These are phyloP conservation scores for Agrotis puta DNA, from an alignment of 2,888 invertebrate genomes.

Conservation along the genomic window DNA sequence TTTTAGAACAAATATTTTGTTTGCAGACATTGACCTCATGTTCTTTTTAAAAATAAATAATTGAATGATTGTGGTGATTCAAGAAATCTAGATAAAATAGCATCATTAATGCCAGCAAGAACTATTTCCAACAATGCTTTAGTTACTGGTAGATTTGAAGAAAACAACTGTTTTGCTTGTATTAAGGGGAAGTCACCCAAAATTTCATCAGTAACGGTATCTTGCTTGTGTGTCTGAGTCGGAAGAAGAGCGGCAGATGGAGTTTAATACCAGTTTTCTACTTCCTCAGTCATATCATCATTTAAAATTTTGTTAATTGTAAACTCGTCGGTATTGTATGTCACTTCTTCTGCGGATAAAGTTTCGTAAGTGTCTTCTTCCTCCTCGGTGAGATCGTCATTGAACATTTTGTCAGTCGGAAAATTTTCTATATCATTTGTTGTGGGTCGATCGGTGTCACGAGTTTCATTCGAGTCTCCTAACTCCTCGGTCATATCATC, in stretches of 20 bases:
- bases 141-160: constrained; percentile 30
- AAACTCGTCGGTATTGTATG: too few relatives aligned
- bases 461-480: not conserved
- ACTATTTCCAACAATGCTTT: constrained; percentile 30
- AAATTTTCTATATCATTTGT: not conserved
- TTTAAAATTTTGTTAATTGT: too few relatives aligned
- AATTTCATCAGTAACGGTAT: not conserved
- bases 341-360: too few relatives aligned
- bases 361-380: too few relatives aligned
- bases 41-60: not conserved
- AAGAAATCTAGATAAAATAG: not conserved
- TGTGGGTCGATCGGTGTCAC: not conserved
- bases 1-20: not conserved
- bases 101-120: constrained; percentile 21
- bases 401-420: not conserved
- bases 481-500: not conserved
- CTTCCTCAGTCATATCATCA: too few relatives aligned
- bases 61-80: not conserved
- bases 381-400: too few relatives aligned
- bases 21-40: too few relatives aligned
- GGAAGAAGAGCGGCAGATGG: too few relatives aligned
- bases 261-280: too few relatives aligned
- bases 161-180: not conserved
- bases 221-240: not conserved
- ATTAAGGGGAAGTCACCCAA: not conserved